Evolutionary conservation across 2,888 invertebrate genomes (phyloP), one percentile per base, ranked within the genome.

Genomic region (Aradus depressus): DNA sequence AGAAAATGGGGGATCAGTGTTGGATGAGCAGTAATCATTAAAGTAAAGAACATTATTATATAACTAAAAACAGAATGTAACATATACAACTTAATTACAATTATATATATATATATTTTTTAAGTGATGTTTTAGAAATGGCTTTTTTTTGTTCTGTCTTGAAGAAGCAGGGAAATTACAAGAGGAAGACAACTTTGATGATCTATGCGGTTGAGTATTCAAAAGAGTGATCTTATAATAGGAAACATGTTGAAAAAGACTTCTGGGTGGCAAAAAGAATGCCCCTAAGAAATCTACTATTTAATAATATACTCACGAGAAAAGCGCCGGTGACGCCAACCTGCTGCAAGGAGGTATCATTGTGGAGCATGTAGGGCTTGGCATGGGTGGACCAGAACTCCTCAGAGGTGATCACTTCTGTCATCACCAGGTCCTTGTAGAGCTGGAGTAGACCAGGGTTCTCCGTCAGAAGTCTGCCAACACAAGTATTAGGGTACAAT

Each of bases 381-480:
- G 88, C 90, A 63, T 91, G 87, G 58, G 86, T 86, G 43, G 83
- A 78, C 98, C 98, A 99, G 72, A 99, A 99, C 67, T 98, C 97
- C 66, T 97, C 96, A 49, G 96, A 86, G 38, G 88, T 83, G 59
- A 99, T 81, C 35, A 99, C 89, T 69, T 92, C 87, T 34, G 92
- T 89, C 67, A 91, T 91, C 14, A 99, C 98, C 63, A 98, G 76
- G 71, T 97, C 96, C 71, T 90, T 88, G 68, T 99, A 98, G 56
- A 98, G 75, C 72, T 93, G 90, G 64, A 92, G 79, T 48, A 97
- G 70, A 54, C 83, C 81, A 4, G 93, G 93, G 74, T 96, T 88
- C 61, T 91, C 84, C 35, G 87, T 82, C 35, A 97, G 69, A 63
- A 95, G 74, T 63, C 88, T 86, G 68, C 18, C 53, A 51, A 44